A percentile compares a stretch with the other conserved stretches of the same genome.
These are phyloP conservation scores for Panzeria rudis DNA, from an alignment of 2,888 invertebrate species.

Conservation along the genomic window DNA sequence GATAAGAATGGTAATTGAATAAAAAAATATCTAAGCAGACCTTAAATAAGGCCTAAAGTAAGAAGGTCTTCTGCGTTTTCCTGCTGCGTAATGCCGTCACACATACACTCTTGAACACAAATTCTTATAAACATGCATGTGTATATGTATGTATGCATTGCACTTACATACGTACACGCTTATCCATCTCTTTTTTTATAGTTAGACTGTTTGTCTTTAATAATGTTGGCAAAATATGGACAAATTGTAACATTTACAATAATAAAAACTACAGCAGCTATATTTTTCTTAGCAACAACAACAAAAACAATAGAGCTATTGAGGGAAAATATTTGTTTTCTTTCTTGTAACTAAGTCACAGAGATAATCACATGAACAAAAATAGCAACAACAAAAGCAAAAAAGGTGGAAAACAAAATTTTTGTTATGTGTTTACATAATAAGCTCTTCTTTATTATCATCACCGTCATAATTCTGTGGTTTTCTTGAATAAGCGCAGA, in stretches of 20 bases:
- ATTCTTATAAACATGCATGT: background rate
- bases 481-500: no score
- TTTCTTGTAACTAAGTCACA: constrained; percentile 62
- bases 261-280: constrained; percentile 19
- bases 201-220: constrained; percentile 52
- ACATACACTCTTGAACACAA: constrained; percentile 1
- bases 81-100: background rate
- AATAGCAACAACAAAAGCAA: constrained; percentile 23
- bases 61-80: no score
- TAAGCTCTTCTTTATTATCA: constrained; percentile 37
- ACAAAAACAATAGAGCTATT: constrained; percentile 22
- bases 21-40: no score
- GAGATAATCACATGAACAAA: constrained; percentile 70
- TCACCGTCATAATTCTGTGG: background rate
- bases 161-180: background rate
- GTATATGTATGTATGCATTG: background rate
- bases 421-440: constrained; percentile 58
- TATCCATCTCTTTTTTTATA: background rate
- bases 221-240: constrained; percentile 26
- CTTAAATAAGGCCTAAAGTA: no score
- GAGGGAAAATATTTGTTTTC: constrained; percentile 27
- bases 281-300: constrained; percentile 15
- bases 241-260: background rate
- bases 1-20: no score
- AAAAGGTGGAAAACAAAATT: constrained; percentile 3